A percentile compares a stretch with the other conserved stretches of the same genome.
Evolutionary conservation across 2,113 vertebrate genomes (phyloP).

Genomic region (Cavia aperea): DNA sequence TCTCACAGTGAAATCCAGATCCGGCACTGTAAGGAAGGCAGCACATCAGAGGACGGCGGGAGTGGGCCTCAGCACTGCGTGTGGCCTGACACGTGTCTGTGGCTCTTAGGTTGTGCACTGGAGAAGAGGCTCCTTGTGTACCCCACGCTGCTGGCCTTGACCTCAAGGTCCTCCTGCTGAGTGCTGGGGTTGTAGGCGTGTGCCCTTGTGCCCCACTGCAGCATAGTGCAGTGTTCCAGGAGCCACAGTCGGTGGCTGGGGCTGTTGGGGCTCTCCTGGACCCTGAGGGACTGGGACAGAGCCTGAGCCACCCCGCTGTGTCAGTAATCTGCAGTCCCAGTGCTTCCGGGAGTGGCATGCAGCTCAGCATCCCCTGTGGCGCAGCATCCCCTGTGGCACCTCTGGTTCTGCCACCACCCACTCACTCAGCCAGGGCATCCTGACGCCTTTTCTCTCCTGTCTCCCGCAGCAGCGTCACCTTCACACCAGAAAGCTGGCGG

Average conservation of each 20-base stretch:
- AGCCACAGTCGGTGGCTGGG: neutral
- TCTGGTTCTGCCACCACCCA: neutral
- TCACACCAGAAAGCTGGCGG: constrained; percentile 84
- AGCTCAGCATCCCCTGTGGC: neutral
- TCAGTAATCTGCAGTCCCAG: neutral
- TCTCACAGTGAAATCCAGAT: constrained; percentile 6
- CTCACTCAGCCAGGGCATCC: neutral
- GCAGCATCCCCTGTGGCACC: neutral
- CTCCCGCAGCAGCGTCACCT: constrained; percentile 73
- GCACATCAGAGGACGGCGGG: neutral
- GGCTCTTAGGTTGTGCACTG: too few relatives aligned
- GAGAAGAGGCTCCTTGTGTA: neutral
- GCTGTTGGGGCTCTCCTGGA: neutral
- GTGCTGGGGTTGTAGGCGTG: neutral
- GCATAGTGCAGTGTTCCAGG: neutral
- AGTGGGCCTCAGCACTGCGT: neutral
- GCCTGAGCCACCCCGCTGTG: too few relatives aligned
- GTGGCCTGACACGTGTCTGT: too few relatives aligned
- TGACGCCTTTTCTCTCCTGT: neutral
- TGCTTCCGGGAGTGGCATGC: neutral
- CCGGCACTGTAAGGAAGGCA: neutral
- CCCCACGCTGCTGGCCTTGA: neutral
- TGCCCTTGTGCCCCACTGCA: neutral
- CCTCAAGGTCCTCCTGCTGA: neutral
- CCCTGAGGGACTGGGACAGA: neutral